Base-by-base conservation (phyloP, 1,140 invertebrate species). In the Drosophila varians region DNA sequence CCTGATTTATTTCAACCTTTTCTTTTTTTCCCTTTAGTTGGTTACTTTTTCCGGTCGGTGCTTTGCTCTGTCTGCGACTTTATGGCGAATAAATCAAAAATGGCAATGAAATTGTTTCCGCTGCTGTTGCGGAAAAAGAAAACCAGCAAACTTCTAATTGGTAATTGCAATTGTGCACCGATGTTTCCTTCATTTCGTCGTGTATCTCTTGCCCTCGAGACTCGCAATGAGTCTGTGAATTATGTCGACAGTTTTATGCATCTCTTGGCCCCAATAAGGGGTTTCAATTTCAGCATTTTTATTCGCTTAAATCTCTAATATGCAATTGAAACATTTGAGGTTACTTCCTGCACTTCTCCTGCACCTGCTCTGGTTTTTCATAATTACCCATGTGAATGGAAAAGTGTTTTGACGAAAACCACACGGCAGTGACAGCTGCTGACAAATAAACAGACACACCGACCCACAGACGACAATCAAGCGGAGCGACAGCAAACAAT, bases 71-170 rank as follows among this genome's bases (percentile, higher is more conserved):
- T 25, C 48, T 71, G 46, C 68, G 45, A 66, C 46, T 66, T 52
- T 21, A 6, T 8, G 9, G 26, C 3, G n/a, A 55, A 80, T 80
- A 80, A 80, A 80, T 80, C 68, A 80, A 43, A 73, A 82, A 77
- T 58, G 38, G 77, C 61, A 73, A 80, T 82, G 62, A 80, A 77
- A 80, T 68, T 69, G 48, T 68, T 82, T 82, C 56, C 77, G 58
- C 52, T 52, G 40, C 56, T 62, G 51, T 45, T 38, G 38, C 55
- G 19, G 64, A 8, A n/a, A 48, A 19, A 11, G 40, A 47, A 62
- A 25, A 46, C 53, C 53, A 18, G 34, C 42, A 52, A 82, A 83
- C 68, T 83, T 82, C 52, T 82, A 82, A 83, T 83, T 82, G 78
- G 68, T 80, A 80, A 80, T 80, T 82, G 68, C 73, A 68, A 69